Conservation (phyloP, 2,888 invertebrate species). For the Halocaridina rubra region DNA sequence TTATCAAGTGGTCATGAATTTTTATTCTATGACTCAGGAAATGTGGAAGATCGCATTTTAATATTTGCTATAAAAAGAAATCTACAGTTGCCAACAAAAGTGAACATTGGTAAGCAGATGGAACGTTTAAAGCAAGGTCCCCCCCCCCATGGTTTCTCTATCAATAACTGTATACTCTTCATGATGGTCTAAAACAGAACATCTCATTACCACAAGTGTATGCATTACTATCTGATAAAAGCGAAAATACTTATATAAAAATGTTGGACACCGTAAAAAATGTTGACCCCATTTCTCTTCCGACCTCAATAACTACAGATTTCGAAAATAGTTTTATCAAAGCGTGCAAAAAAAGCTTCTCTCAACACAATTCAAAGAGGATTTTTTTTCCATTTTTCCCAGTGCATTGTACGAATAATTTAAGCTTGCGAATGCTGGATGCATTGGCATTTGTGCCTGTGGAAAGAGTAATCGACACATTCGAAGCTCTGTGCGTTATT, state of each 20-base stretch:
- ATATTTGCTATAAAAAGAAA: not conserved
- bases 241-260: not conserved
- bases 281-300: no score
- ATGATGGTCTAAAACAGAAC: not conserved
- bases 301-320: not conserved
- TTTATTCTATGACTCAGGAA: not conserved
- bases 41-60: not conserved
- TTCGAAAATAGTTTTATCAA: not conserved
- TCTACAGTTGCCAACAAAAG: not conserved
- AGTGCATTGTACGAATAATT: not conserved
- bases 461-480: not conserved
- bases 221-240: not conserved
- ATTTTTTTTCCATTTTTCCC: not conserved
- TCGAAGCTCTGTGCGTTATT: not conserved
- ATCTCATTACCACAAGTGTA: not conserved
- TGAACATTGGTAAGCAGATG: not conserved
- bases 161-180: not conserved
- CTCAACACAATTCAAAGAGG: not conserved
- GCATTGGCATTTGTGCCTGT: not conserved
- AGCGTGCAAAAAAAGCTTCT: not conserved
- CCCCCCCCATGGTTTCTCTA: not conserved
- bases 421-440: not conserved
- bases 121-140: not conserved
- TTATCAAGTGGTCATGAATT: not conserved
- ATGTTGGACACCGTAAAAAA: not conserved